Evolutionary conservation across 2,797 vertebrate species (phyloP).

Genomic region (Cynopterus sphinx): DNA sequence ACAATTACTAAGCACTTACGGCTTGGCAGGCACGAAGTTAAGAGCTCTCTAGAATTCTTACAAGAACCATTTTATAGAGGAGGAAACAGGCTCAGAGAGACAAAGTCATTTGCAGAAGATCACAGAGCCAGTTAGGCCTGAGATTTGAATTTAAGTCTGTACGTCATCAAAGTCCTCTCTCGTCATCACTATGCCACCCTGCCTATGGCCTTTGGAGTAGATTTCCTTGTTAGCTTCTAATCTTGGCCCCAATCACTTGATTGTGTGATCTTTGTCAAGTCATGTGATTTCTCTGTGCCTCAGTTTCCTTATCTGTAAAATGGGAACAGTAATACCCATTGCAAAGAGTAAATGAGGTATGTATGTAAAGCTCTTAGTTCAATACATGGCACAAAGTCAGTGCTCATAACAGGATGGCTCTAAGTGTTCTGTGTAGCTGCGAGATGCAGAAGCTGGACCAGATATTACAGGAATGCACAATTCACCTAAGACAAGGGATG

Average conservation of each 20-base stretch:
- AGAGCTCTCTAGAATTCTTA: neutral
- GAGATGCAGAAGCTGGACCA: neutral
- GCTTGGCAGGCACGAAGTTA: neutral
- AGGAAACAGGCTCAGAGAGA: neutral
- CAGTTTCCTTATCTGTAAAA: neutral
- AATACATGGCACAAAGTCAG: neutral
- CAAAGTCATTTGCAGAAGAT: neutral
- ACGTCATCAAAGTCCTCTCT: neutral
- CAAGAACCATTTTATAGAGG: neutral
- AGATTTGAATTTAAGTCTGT: neutral
- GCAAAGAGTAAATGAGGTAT: neutral
- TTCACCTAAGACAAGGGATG: neutral
- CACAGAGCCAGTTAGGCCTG: neutral
- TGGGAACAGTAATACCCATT: neutral
- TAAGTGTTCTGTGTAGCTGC: neutral
- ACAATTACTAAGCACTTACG: neutral
- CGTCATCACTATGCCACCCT: neutral
- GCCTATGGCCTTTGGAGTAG: neutral
- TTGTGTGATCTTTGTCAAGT: neutral
- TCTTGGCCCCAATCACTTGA: neutral
- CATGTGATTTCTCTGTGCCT: neutral
- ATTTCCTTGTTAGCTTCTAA: neutral
- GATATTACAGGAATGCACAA: neutral
- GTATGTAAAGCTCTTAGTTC: neutral
- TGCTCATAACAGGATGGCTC: rapidly evolving